phyloP scores from a whole-genome alignment of 2,113 vertebrate species.

The Pseudois nayaur region DNA sequence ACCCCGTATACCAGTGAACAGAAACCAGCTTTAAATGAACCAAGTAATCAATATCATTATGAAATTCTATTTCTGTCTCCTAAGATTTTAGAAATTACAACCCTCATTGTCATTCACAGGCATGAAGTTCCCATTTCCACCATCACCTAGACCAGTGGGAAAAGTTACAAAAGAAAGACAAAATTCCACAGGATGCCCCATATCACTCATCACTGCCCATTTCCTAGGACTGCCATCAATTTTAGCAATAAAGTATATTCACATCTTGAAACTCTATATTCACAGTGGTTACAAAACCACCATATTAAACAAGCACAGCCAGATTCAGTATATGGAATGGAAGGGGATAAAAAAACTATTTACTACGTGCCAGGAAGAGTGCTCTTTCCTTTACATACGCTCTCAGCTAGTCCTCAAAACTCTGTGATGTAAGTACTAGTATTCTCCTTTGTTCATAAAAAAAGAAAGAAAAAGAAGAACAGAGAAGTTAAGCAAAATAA shows the following conservation, averaged over 20 bases:
- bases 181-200: not conserved
- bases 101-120: not conserved
- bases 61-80: constrained; percentile 3
- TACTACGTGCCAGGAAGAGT: not conserved
- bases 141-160: not conserved
- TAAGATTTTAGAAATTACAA: constrained; percentile 28
- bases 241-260: constrained; percentile 22
- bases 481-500: constrained; percentile 12
- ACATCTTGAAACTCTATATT: not conserved
- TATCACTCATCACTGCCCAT: not conserved
- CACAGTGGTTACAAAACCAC: constrained; percentile 3
- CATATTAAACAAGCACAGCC: not conserved
- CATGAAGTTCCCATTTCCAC: not conserved
- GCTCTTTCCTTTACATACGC: not conserved
- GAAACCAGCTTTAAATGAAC: not conserved
- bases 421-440: not conserved
- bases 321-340: not conserved
- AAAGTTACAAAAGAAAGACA: constrained; percentile 20
- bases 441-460: not conserved
- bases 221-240: not conserved
- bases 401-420: not conserved
- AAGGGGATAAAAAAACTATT: not conserved
- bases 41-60: not conserved
- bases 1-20: not conserved
- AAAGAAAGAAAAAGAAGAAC: not conserved